Evolutionary conservation across 2,888 invertebrate genomes (phyloP), one percentile per base, ranked within the genome.

Genomic region (Anagyrus pseudococci): DNA sequence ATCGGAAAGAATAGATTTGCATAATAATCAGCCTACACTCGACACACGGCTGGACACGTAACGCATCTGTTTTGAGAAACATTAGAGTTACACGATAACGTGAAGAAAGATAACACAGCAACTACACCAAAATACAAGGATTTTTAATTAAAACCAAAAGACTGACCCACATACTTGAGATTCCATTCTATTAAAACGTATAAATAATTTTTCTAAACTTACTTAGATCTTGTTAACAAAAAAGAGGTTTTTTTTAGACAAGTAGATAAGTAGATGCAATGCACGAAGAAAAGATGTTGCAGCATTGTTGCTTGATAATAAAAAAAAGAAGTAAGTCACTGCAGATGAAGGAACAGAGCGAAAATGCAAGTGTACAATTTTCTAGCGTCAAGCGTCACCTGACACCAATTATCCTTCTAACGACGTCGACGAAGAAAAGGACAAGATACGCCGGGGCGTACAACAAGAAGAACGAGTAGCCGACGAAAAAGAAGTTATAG

Each of bases 341-440:
- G 40, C 15, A n/a, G 41, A n/a, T n/a, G 20, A 37, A 23, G 15
- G 52, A 29, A 15, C 40, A 63, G 54, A 33, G 17, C 20, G 26
- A 49, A 61, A 48, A 56, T 46, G 25, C 41, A 58, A 58, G 47
- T 13, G 52, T 60, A 53, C 44, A 60, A 61, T 64, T 26, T 33
- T 22, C 33, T 37, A 49, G 48, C 52, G 48, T 22, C 56, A 54
- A 59, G 54, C 50, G 63, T 66, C 60, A 63, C 60, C 63, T 63
- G 62, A 63, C 60, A 58, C 50, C 63, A 66, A 66, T 66, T 66
- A 66, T 66, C 60, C 43, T 52, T 33, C 48, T 56, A 57, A 58
- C 37, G 58, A 50, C 15, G 49, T 26, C 26, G 41, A 23, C 29
- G 40, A 47, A 58, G 57, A 57, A 47, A 19, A 6, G 47, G 48